Evolutionary conservation across 2,113 vertebrate species (phyloP).

Genomic region (Romanogobio albipinnatus): DNA sequence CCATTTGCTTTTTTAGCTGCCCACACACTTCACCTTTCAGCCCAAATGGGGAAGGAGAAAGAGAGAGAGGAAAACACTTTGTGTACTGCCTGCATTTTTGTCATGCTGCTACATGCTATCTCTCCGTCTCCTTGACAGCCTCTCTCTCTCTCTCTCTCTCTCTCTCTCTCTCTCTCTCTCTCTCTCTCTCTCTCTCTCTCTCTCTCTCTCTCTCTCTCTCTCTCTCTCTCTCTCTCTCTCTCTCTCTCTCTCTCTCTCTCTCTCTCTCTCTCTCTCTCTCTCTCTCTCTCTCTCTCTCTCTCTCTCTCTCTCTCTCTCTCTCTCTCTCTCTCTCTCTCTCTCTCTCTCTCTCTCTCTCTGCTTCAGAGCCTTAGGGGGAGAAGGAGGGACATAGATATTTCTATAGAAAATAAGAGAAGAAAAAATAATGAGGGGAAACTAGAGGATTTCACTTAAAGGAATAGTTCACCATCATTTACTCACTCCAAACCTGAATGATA

Average conservation of each 20-base stretch:
- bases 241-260: background rate
- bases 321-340: too few species aligned
- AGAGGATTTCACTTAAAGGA: background rate
- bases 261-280: too few species aligned
- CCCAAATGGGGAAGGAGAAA: conserved; percentile 8
- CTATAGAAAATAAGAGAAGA: background rate
- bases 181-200: too few species aligned
- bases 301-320: too few species aligned
- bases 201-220: too few species aligned
- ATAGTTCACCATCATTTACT: background rate
- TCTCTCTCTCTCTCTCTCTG: background rate
- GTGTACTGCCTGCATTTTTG: conserved; percentile 75
- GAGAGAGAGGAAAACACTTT: conserved; percentile 61
- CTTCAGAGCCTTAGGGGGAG: background rate
- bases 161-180: too few species aligned
- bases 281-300: too few species aligned
- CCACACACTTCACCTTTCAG: conserved; percentile 34
- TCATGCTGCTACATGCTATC: conserved; percentile 78
- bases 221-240: too few species aligned
- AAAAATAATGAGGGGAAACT: conserved; percentile 3
- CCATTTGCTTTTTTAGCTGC: conserved; percentile 17
- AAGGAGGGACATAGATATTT: conserved; percentile 26
- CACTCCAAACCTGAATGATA: background rate
- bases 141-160: conserved; percentile 48
- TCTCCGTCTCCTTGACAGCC: conserved; percentile 50